phyloP scores from a whole-genome alignment of 37 sponge, comb jelly and placozoan species.

The Agelas oroides region DNA sequence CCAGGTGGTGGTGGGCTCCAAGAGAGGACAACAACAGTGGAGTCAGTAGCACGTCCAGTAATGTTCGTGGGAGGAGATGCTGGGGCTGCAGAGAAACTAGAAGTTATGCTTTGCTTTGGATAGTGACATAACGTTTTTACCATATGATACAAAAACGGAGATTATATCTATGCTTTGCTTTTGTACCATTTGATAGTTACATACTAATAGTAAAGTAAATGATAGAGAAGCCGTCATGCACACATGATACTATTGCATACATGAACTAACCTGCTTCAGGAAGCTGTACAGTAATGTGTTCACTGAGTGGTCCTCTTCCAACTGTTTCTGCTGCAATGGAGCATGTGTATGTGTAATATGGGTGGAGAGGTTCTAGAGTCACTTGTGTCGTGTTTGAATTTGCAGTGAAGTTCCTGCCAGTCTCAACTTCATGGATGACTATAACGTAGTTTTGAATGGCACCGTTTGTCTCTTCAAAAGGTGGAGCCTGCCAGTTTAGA shows the following conservation, averaged over 20 bases:
- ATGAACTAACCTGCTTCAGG: neutral
- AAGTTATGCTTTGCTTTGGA: too few species aligned
- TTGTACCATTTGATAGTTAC: too few species aligned
- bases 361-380: conserved; percentile 20
- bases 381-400: neutral
- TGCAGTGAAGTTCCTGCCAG: neutral
- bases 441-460: conserved; percentile 17
- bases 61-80: conserved; percentile 17
- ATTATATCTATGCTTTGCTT: too few species aligned
- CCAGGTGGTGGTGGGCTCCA: conserved; percentile 24
- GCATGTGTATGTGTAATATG: conserved; percentile 23
- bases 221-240: too few species aligned
- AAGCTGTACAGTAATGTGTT: neutral
- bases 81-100: conserved; percentile 3
- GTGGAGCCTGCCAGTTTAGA: conserved; percentile 29
- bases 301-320: conserved; percentile 23
- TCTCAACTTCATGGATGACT: conserved; percentile 1
- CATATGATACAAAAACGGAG: too few species aligned
- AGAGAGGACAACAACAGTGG: neutral
- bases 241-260: too few species aligned
- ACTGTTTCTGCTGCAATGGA: conserved; percentile 56
- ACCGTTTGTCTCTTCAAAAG: conserved; percentile 13
- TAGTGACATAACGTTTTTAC: too few species aligned
- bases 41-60: neutral
- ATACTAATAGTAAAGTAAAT: too few species aligned